Evolutionary conservation across 2,113 vertebrate species (phyloP).

Genomic region (Gambusia affinis): DNA sequence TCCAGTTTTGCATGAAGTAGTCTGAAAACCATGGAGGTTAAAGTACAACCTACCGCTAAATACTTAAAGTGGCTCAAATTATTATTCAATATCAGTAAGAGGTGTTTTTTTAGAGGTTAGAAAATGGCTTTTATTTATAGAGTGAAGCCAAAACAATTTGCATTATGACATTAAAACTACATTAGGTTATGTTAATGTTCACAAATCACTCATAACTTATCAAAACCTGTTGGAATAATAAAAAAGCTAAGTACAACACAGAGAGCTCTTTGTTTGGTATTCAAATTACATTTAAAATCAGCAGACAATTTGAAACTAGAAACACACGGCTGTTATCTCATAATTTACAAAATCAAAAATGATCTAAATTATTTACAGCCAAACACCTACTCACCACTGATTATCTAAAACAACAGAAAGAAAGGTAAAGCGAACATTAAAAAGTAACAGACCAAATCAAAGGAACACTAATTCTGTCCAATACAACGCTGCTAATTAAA

Average conservation of each 20-base stretch:
- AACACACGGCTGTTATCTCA: too few relatives aligned
- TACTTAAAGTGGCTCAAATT: conserved; percentile 25
- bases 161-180: not conserved
- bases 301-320: not conserved
- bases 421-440: not conserved
- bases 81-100: conserved; percentile 19
- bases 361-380: not conserved
- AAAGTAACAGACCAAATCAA: not conserved
- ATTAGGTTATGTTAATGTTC: not conserved
- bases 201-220: not conserved
- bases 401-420: not conserved
- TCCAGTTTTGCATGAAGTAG: conserved; percentile 32
- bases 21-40: conserved; percentile 30
- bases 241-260: too few relatives aligned
- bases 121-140: not conserved
- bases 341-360: not conserved
- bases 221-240: not conserved
- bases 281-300: not conserved
- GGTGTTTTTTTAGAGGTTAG: conserved; percentile 10
- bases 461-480: not conserved
- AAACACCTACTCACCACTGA: not conserved
- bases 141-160: not conserved
- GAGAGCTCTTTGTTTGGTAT: not conserved
- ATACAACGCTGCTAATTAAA: not conserved
- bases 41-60: conserved; percentile 15